Base-by-base conservation (phyloP, 2,797 vertebrate genomes). In the Notoglanidium macrostoma region DNA sequence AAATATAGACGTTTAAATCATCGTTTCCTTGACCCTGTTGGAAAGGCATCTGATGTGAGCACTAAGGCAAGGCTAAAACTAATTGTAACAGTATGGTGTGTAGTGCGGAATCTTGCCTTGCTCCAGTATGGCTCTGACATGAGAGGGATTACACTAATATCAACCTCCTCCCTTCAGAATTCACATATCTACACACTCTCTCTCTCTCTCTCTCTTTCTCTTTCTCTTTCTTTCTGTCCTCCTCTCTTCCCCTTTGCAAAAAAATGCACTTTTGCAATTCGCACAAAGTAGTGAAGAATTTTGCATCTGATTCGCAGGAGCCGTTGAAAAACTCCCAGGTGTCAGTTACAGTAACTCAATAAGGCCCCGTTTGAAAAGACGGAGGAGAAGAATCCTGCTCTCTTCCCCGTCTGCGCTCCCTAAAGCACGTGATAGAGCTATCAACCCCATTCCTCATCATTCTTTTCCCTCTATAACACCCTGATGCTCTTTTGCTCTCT, bases 281-380 rank as follows among this genome's bases (percentile, higher is more conserved):
- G 78, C 92, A 94, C 95, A 67, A 83, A 83, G 96, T 96, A 91
- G 91, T 94, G 93, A 96, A 95, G 94, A 96, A 96, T 95, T 97
- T 96, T 93, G 94, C 93, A 92, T 93, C 88, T 94, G 96, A 95
- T 96, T 96, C 88, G 92, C 95, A 51, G 95, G 97, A 94, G 96
- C 97, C 93, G 94, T 97, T 92, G 94, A 97, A 92, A 96, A 96
- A 92, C 96, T 97, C 94, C 94, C 94, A 94, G 94, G 95, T 95
- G 96, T 96, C 92, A 94, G 95, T 95, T 92, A 93, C 91, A 90
- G 92, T 92, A 92, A 93, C 91, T 91, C 87, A 90, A 90, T 92
- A 91, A 93, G 87, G 92, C 87, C 5, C 89, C 87, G 80, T 92
- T 93, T 93, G 86, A 90, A 70, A 88, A 68, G 79, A 80, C 57